Evolutionary conservation across 2,797 vertebrate genomes (phyloP).

Genomic region (Hydrophis major): DNA sequence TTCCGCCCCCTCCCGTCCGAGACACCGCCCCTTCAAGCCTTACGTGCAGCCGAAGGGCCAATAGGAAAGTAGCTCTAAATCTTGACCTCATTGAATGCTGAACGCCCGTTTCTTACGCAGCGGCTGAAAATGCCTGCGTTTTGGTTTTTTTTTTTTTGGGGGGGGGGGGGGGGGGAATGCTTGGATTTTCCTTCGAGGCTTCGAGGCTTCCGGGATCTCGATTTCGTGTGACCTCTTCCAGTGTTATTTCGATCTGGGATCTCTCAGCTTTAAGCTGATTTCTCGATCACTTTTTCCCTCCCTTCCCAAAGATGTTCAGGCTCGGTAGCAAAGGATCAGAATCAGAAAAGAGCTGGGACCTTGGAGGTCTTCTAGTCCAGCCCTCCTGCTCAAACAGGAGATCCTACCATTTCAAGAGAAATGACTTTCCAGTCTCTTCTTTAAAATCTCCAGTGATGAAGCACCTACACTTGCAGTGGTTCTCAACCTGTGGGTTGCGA

Average conservation of each 20-base stretch:
- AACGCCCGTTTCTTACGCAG: neutral
- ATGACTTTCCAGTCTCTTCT: no score
- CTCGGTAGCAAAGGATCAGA: neutral
- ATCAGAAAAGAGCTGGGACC: no score
- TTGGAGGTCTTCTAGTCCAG: no score
- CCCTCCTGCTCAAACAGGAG: no score
- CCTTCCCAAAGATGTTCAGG: neutral
- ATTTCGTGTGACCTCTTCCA: neutral
- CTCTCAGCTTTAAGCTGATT: neutral
- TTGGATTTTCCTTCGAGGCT: neutral
- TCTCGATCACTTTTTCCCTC: neutral
- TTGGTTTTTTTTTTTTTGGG: no score
- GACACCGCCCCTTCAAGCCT: neutral
- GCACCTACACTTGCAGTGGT: no score
- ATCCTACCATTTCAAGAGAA: no score
- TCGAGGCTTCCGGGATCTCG: neutral
- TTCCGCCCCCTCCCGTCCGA: neutral
- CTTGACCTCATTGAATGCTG: neutral
- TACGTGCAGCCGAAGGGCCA: conserved; percentile 7
- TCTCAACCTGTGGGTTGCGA: no score
- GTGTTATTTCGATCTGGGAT: no score
- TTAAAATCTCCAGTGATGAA: no score
- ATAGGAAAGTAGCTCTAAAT: neutral
- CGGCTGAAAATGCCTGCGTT: neutral
- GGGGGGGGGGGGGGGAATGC: accelerated